Conservation (phyloP, 2,797 vertebrate genomes). For the Champsocephalus gunnari region DNA sequence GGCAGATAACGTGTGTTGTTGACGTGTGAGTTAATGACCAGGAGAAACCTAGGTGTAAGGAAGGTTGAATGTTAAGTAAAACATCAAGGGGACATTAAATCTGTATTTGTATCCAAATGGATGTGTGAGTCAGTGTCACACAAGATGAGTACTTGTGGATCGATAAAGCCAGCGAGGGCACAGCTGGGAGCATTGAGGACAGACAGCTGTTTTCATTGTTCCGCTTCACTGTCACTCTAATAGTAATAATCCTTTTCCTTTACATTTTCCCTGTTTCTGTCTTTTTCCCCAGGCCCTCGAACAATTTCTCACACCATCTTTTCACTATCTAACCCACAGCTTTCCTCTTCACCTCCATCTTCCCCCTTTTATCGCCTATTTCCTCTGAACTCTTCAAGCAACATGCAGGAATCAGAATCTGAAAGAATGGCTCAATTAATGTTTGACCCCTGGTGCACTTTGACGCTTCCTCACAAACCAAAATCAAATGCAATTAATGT, state of each 20-base stretch:
- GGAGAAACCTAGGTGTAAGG: no score
- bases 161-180: constrained; percentile 36
- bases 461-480: constrained; percentile 38
- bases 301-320: not conserved
- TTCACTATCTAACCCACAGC: not conserved
- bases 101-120: constrained; percentile 11
- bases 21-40: not conserved
- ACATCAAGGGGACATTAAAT: not conserved
- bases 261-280: not conserved
- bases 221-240: not conserved
- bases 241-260: not conserved
- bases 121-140: constrained; percentile 32
- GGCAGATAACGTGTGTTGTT: not conserved
- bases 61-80: not conserved
- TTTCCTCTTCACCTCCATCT: not conserved
- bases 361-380: not conserved
- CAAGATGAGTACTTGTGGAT: constrained; percentile 51
- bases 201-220: constrained; percentile 47
- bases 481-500: constrained; percentile 46
- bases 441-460: constrained; percentile 26
- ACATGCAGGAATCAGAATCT: constrained; percentile 21
- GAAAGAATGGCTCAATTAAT: constrained; percentile 17
- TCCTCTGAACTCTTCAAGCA: constrained; percentile 12
- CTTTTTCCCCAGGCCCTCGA: not conserved
- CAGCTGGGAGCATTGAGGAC: constrained; percentile 39